phyloP scores from a whole-genome alignment of 2,888 invertebrate species.

The Aleiodes alternator region DNA sequence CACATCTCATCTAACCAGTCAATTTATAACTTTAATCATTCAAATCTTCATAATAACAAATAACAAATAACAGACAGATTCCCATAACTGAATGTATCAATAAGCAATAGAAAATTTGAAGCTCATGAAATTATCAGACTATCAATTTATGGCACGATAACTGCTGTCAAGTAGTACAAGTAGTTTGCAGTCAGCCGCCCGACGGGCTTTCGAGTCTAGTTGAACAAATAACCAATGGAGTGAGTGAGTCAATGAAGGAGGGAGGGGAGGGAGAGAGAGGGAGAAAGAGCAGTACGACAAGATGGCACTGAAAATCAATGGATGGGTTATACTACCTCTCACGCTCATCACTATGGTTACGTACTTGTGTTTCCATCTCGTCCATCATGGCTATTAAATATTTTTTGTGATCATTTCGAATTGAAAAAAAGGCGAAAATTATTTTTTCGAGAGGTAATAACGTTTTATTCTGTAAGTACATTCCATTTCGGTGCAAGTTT shows the following conservation, averaged over 20 bases:
- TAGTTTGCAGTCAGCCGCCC: conserved; percentile 46
- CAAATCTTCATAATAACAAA: background rate
- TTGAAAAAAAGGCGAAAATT: conserved; percentile 22
- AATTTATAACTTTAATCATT: no score
- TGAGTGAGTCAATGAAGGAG: no score
- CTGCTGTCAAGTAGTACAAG: conserved; percentile 30
- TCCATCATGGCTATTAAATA: conserved; percentile 32
- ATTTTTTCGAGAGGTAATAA: background rate
- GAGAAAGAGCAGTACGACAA: conserved; percentile 68
- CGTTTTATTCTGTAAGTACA: no score
- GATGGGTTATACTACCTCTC: conserved; percentile 60
- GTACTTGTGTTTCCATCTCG: conserved; percentile 59
- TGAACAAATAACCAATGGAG: no score
- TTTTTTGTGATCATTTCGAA: conserved; percentile 21
- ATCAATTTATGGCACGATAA: conserved; percentile 13
- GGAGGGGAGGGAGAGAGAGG: no score
- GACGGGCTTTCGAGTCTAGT: conserved; percentile 39
- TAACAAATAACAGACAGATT: background rate
- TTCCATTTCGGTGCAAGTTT: no score
- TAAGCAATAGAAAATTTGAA: conserved; percentile 3
- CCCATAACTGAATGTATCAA: conserved; percentile 14
- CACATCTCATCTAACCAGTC: no score
- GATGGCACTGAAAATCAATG: conserved; percentile 75
- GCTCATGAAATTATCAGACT: conserved; percentile 20
- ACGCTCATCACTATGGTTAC: conserved; percentile 73